phyloP scores from a whole-genome alignment of 2,888 invertebrate species.

The Drosophila koepferae region DNA sequence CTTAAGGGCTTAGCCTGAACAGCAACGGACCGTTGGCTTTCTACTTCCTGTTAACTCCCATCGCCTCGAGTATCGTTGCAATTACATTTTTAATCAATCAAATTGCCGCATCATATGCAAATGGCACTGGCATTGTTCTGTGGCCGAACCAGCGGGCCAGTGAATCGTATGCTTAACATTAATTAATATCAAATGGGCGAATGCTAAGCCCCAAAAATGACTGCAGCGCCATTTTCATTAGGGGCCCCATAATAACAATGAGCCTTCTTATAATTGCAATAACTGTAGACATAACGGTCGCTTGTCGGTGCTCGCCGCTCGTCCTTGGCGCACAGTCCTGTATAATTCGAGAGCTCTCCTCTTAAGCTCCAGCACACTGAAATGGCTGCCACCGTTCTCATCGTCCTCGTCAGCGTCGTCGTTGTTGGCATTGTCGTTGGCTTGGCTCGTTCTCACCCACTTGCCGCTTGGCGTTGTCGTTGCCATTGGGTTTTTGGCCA shows the following conservation, averaged over 20 bases:
- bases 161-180: slow-evolving; percentile 67
- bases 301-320: background rate
- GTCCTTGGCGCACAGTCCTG: slow-evolving; percentile 31
- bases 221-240: slow-evolving; percentile 72
- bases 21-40: background rate
- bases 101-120: slow-evolving; percentile 57
- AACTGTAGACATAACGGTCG: slow-evolving; percentile 52
- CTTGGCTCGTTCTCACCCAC: slow-evolving; percentile 73
- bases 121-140: slow-evolving; percentile 39
- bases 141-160: background rate
- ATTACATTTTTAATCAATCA: slow-evolving; percentile 76
- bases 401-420: background rate
- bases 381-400: background rate
- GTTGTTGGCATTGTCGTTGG: slow-evolving; percentile 18
- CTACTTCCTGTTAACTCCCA: background rate
- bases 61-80: slow-evolving; percentile 21
- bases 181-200: slow-evolving; percentile 72
- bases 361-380: slow-evolving; percentile 17
- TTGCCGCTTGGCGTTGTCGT: slow-evolving; percentile 31
- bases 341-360: slow-evolving; percentile 49
- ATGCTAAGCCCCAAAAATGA: slow-evolving; percentile 58
- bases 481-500: slow-evolving; percentile 57
- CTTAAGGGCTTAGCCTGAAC: slow-evolving; percentile 11
- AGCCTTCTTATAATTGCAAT: slow-evolving; percentile 69
- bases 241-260: slow-evolving; percentile 70